Evolutionary conservation across 2,888 invertebrate genomes (phyloP), one percentile per base, ranked within the genome.

Genomic region (Chloromyia formosa): DNA sequence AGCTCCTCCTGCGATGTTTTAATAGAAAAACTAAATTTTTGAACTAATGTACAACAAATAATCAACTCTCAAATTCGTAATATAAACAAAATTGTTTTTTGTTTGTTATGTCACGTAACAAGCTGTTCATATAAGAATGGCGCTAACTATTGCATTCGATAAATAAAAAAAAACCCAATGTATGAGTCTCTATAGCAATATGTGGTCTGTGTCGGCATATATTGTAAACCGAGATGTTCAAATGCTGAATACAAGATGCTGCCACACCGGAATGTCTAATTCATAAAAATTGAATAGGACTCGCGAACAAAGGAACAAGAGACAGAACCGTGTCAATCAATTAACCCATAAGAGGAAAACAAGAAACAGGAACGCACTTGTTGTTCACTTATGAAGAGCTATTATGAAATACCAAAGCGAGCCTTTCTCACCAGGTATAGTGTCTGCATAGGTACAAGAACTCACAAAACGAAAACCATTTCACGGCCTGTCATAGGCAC

Each of bases 251-350:
- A 53, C 53, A 53, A 14, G 16, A 53, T 35, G 23, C 27, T 27
- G 22, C 60, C 60, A 60, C 12, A 27, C 22, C 14, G 71, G 71
- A 71, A 71, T 71, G 71, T 42, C 22, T 35, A 35, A 71, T 71
- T 71, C 71, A 71, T 71, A 58, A 71, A 71, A 35, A 40, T 42
- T 71, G 71, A 71, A 71, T 56, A 71, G 71, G 20, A 4, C 14
- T 18, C 12, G 16, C 16, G 54, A 69, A 69, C 49, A 66, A 69
- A 53, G 5, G 56, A 56, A 42, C 20, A 27, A 20, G 20, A 56
- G 71, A 71, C 71, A 71, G 68, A 53, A 40, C 56, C 71, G 42
- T 71, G 71, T 71, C 71, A 66, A 66, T 66, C 66, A 66, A 66
- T 66, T 66, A 66, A 66, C 66, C 66, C 66, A 49, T 45, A 22